Base-by-base conservation (phyloP, 2,888 invertebrate species). In the Xanthostigma xanthostigma region DNA sequence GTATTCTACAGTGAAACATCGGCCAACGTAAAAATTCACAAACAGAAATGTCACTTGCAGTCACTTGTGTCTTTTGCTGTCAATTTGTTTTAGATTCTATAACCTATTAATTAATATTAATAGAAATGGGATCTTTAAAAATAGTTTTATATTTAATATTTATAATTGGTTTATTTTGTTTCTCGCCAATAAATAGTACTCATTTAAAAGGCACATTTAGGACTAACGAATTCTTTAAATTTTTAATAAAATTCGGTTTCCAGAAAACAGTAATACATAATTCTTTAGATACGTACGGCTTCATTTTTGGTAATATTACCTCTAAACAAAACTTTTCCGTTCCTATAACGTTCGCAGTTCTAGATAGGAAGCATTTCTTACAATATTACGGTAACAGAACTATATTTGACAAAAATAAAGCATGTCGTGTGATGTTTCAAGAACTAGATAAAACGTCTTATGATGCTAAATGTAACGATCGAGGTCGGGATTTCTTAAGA, bases 281-380 rank as follows among this genome's bases (percentile, higher is more conserved):
- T 57, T 79, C 82, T 59, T 83, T 81, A 57, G 83, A 88, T 61
- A 90, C 93, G 55, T 85, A 86, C 67, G 96, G 96, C 44, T 96
- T 90, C 67, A 91, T 97, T 58, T 97, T 91, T 65, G 97, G 97
- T 11, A 96, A 96, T 66, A 79, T 96, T 43, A 91, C 94, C 33
- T 77, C 88, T 0, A 74, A 71, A 54, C 70, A 74, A 43, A 72
- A 76, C 49, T 80, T 84, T 59, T 73, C 75, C 50, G 74, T 74
- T 54, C 79, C 80, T 10, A 74, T 87, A 37, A 91, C 90, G 12
- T 78, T 95, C 55, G 90, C 91, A n/a, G 88, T 95, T 10, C 73
- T 95, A 55, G 92, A 94, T 64, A 81, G 91, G 61, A 75, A 79
- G 51, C 86, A 85, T 66, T 95, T 95, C 67, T 69, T 93, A 54